A percentile compares a stretch with the other conserved stretches of the same genome.
Evolutionary conservation across 64 coral and sea anemone genomes (phyloP).

Genomic region (Catalaphyllia jardinei): DNA sequence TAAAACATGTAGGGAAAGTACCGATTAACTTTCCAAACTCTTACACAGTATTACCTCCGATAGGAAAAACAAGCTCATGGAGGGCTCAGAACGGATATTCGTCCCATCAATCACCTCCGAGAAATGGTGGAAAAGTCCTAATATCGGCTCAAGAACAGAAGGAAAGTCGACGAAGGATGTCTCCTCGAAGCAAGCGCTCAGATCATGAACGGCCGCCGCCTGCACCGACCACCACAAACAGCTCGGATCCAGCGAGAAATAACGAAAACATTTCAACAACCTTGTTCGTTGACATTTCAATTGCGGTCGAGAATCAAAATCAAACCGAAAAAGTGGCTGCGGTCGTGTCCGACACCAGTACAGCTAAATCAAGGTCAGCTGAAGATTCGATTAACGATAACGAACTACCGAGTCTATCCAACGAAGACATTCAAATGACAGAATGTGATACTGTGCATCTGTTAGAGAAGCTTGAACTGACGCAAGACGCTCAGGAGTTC

Average conservation of each 20-base stretch:
- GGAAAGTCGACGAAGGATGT: background rate
- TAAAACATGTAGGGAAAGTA: constrained; percentile 35
- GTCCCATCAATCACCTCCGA: background rate
- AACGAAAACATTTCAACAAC: background rate
- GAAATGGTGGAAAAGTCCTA: background rate
- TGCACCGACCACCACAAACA: background rate
- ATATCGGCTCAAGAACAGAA: background rate
- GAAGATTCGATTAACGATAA: background rate
- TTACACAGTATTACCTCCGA: constrained; percentile 69
- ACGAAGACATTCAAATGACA: constrained; percentile 19
- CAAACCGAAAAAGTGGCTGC: background rate
- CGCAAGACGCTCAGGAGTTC: constrained; percentile 27
- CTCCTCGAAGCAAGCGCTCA: background rate
- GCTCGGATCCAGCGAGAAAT: background rate
- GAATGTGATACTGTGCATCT: constrained; percentile 17
- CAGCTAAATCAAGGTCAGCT: background rate
- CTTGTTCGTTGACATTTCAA: background rate
- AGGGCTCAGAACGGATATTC: background rate
- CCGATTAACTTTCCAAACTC: constrained; percentile 51
- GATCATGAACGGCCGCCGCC: background rate
- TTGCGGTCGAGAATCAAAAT: background rate
- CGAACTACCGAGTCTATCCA: background rate
- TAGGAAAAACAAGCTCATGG: constrained; percentile 40
- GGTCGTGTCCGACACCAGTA: too few relatives aligned
- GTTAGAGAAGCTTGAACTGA: constrained; percentile 56